Evolutionary conservation across 64 coral and sea anemone species (phyloP), one percentile per base, ranked within the genome.

Genomic region (Dendronephthya gigantea): DNA sequence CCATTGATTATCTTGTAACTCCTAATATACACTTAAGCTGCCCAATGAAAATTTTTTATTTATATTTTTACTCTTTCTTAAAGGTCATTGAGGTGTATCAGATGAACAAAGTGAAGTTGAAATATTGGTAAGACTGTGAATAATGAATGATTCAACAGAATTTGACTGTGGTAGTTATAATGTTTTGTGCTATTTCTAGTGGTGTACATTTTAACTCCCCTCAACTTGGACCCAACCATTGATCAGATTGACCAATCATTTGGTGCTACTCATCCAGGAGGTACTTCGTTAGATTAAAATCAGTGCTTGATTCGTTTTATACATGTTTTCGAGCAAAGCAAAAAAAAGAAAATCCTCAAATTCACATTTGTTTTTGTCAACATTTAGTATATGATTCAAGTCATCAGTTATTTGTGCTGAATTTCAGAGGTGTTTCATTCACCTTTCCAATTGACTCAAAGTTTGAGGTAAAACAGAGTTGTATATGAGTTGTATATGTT

Each of bases 401-500:
- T 43, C 94, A 90, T 76, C 94, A 97, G 49, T 81, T 97, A 48
- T 97, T 97, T 35, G 90, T 97, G 75, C 68, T 97, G 45, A 97
- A 93, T 89, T 97, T 97, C 87, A 91, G 94, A 52, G 94, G 94
- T 35, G 83, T 97, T 8, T 97, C 94, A n/a, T 97, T 97, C 82
- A 93, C 94, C 39, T 97, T 97, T 32, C 94, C 92, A 25, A 97
- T 97, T 76, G 94, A 97, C 69, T 97, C 94, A 33, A 97, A 97
- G 33, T 97, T 97, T 97, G 94, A 97, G 94, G 94, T 96, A 88
- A n/a, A n/a, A n/a, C n/a, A n/a, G n/a, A n/a, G n/a, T n/a, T n/a
- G n/a, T n/a, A n/a, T n/a, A n/a, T n/a, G n/a, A n/a, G n/a, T n/a
- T n/a, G n/a, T n/a, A n/a, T n/a, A n/a, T n/a, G n/a, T n/a, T n/a